Base-by-base conservation (phyloP, 2,888 invertebrate genomes). In the Leucozona laternaria region DNA sequence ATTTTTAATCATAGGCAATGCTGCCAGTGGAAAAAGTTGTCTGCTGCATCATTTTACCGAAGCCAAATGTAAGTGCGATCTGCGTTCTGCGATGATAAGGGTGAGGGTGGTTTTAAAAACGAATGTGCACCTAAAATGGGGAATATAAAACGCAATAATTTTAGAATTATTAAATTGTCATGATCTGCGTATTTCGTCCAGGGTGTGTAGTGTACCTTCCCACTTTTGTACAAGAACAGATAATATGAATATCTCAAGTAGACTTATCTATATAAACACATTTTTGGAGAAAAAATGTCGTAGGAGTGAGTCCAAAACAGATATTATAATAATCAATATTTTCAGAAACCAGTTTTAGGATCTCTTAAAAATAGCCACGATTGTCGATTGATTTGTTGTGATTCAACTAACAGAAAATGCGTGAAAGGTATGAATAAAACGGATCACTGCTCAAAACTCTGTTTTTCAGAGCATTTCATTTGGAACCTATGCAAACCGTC, bases 1-100 rank as follows among this genome's bases (percentile, higher is more conserved):
- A 93, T 97, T 97, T 92, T 93, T 97, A 88, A 96, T 97, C 37
- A 97, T 97, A 91, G 97, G 97, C 85, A 96, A 96, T 93, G 97
- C 97, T 88, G 96, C 96, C 64, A 95, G 96, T 88, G 97, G 97
- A 88, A 97, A 97, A 92, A 97, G 97, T 68, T 97, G 97, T 90
- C 94, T 97, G 45, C 93, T 97, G 50, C 96, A 97, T 92, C 96
- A 97, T 92, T 97, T 97, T 90, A 96, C 97, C 90, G 96, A 97
- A 92, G 96, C 95, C 90, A 96, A 97, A 94, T 97, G 96, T 97
- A 93, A 95, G 96, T 94, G 89, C 4, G 15, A 37, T 40, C 15
- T 34, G 6, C 3, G 43, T 28, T 57, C n/a, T n/a, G n/a, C 1
- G 10, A 34, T 34, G 20, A 37, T 17, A 37, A 2, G 20, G 25